phyloP scores from a whole-genome alignment of 2,888 invertebrate species.

The Oscheius sp. region DNA sequence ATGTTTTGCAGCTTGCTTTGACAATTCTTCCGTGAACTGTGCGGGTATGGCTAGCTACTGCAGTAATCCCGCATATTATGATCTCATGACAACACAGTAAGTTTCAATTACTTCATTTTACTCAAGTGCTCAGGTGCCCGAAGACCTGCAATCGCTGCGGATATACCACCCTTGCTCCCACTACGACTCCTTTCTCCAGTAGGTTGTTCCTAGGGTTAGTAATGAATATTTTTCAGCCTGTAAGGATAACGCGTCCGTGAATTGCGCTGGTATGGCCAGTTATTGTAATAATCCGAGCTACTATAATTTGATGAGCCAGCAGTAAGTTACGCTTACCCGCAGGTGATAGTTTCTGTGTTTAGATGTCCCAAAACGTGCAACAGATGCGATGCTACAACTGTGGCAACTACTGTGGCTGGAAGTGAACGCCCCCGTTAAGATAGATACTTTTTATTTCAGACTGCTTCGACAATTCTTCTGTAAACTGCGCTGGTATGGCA shows the following conservation, averaged over 20 bases:
- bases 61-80: slow-evolving; percentile 4
- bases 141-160: slow-evolving; percentile 3
- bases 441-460: background rate
- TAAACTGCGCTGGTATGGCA: background rate
- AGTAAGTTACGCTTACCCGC: too few species aligned
- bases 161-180: slow-evolving; percentile 5
- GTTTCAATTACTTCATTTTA: background rate
- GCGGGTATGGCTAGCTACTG: background rate
- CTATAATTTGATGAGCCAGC: background rate
- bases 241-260: background rate
- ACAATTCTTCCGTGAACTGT: slow-evolving; percentile 8
- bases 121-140: background rate
- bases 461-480: background rate
- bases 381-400: background rate
- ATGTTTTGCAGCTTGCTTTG: background rate
- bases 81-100: slow-evolving; percentile 7
- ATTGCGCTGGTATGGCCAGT: background rate
- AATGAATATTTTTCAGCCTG: slow-evolving; percentile 1
- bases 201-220: too few species aligned
- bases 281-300: background rate
- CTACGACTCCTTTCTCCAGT: background rate
- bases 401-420: background rate
- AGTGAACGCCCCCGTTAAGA: background rate
- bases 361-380: background rate
- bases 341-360: too few species aligned